Base-by-base conservation (phyloP, 1,140 invertebrate species). In the Rhagoletis pomonella region DNA sequence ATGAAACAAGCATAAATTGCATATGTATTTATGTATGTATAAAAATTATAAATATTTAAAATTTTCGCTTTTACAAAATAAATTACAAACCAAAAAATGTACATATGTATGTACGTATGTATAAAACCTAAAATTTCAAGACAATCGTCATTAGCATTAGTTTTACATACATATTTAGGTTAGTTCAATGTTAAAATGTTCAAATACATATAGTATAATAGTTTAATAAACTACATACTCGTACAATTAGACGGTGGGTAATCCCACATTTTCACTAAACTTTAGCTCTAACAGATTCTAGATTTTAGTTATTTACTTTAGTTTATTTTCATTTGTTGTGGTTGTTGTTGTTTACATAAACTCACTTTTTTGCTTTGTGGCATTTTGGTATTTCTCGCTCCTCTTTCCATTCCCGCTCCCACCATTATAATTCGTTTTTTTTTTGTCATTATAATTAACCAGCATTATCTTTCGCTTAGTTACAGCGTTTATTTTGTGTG, bases 181-280 rank as follows among this genome's bases (percentile, higher is more conserved):
- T 81, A 81, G 73, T 81, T 81, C 55, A 55, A 81, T 55, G 6
- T 29, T 81, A 81, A 81, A 81, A 81, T 47, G 73, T 81, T 81
- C 47, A 81, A 58, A 81, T 81, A 55, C 55, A 81, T 58, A 42
- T 69, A 29, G 62, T 64, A 64, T 29, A n/a, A n/a, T n/a, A n/a
- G n/a, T 81, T 81, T 81, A 81, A 81, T 81, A 81, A 81, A 81
- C 73, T 81, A 81, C 29, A 29, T 29, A 29, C 73, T 55, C 73
- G 73, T 81, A 81, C 19, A 81, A 81, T 77, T 81, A 81, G 73
- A 81, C 73, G 73, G 73, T 81, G 73, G 29, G 73, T 81, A 81
- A 55, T 81, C 47, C 73, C 73, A 81, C 73, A 81, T 81, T 81
- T 81, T 81, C 73, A 81, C 73, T 73, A 73, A 73, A 73, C 42